Percentiles rank a stretch among this genome's conserved stretches.
Evolutionary conservation across 2,797 vertebrate genomes (phyloP).

Genomic region (Lepus townsendii): DNA sequence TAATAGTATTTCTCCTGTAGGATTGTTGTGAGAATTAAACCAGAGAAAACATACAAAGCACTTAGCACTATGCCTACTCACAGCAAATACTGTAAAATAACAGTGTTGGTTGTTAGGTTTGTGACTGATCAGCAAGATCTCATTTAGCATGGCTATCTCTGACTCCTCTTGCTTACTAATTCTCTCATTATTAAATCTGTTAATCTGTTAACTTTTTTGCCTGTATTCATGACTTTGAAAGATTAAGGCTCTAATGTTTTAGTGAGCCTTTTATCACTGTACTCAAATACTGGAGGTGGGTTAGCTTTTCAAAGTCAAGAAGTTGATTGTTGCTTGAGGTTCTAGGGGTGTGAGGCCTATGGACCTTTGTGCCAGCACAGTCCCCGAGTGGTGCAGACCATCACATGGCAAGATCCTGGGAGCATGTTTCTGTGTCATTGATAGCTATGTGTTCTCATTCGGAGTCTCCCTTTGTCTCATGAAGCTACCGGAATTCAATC

Average conservation of each 20-base stretch:
- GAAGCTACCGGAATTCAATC: no score
- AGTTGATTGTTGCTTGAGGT: no score
- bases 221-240: neutral
- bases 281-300: no score
- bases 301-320: no score
- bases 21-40: neutral
- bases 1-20: neutral
- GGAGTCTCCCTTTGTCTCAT: no score
- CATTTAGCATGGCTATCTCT: neutral
- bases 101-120: neutral
- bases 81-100: neutral
- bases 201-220: neutral
- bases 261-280: no score
- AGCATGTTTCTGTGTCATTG: no score
- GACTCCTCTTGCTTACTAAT: neutral
- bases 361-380: no score
- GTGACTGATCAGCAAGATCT: neutral
- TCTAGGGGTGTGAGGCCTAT: no score
- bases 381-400: no score
- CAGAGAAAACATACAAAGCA: neutral
- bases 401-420: no score
- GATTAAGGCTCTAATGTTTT: neutral
- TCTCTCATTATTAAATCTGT: neutral
- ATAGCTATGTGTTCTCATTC: no score
- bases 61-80: neutral